Conservation (phyloP, 2,113 vertebrate genomes). For the Oreocharis arfaki region DNA sequence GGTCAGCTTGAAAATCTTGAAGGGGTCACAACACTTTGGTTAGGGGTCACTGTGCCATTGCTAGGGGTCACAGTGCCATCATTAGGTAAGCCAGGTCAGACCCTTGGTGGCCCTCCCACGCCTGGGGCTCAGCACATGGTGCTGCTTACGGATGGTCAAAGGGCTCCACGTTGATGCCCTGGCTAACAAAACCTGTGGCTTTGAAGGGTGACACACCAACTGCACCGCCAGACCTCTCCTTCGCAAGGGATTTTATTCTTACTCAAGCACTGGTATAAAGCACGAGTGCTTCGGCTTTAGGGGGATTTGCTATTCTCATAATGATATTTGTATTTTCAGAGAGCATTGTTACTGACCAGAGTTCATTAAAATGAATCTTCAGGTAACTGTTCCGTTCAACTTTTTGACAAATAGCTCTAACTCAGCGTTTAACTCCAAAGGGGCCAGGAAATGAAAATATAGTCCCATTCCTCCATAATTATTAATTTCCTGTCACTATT, state of each 20-base stretch:
- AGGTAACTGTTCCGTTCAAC: background rate
- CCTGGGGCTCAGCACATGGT: background rate
- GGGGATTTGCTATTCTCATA: background rate
- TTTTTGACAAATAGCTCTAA: slow-evolving; percentile 13
- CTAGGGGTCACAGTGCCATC: too few species aligned
- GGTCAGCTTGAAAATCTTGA: background rate
- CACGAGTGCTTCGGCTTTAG: background rate
- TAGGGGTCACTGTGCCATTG: too few species aligned
- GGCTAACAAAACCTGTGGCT: background rate
- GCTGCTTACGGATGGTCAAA: background rate
- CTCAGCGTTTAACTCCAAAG: background rate
- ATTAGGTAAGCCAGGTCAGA: background rate
- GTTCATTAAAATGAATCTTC: background rate
- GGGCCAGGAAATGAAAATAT: slow-evolving; percentile 44
- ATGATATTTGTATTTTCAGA: background rate
- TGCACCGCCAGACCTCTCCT: background rate
- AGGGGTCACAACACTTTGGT: background rate
- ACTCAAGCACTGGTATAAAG: background rate
- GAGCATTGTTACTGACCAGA: background rate
- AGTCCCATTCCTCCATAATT: slow-evolving; percentile 40
- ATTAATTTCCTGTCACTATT: slow-evolving; percentile 60
- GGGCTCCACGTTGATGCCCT: background rate
- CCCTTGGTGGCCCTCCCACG: background rate
- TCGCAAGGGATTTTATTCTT: background rate
- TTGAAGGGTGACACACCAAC: background rate